Conservation (phyloP, 2,888 invertebrate genomes). For the Bugula neritina region DNA sequence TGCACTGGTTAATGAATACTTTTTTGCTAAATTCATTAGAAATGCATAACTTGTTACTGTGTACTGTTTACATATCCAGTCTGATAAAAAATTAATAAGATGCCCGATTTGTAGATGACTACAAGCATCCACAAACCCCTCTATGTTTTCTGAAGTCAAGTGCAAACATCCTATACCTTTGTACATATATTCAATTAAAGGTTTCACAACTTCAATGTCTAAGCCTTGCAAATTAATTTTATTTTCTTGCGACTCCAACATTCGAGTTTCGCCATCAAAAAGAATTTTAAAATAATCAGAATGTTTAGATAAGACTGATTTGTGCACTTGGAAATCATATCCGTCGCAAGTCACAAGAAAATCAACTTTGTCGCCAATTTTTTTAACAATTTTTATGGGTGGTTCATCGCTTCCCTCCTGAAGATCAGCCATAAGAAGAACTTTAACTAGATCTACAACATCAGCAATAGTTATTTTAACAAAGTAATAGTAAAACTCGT, state of each 20-base stretch:
- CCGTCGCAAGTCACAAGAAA: background rate
- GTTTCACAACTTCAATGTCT: background rate
- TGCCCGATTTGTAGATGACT: background rate
- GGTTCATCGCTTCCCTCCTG: no score
- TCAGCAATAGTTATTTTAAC: no score
- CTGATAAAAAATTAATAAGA: background rate
- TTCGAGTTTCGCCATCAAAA: conserved; percentile 1
- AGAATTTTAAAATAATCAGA: conserved; percentile 16
- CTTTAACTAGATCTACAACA: no score
- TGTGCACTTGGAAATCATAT: background rate
- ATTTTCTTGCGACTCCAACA: background rate
- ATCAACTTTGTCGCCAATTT: no score
- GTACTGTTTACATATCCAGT: background rate
- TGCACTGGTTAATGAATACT: background rate
- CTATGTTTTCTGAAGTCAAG: background rate
- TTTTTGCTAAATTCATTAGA: background rate
- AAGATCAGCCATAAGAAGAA: no score
- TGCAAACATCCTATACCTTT: background rate
- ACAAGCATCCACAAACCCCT: background rate
- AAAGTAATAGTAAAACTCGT: no score
- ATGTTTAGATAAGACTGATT: background rate
- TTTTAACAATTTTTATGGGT: no score
- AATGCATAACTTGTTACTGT: background rate
- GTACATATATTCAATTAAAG: background rate
- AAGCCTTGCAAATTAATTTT: background rate